phyloP scores from a whole-genome alignment of 1,140 invertebrate genomes.

The Penaeus indicus region DNA sequence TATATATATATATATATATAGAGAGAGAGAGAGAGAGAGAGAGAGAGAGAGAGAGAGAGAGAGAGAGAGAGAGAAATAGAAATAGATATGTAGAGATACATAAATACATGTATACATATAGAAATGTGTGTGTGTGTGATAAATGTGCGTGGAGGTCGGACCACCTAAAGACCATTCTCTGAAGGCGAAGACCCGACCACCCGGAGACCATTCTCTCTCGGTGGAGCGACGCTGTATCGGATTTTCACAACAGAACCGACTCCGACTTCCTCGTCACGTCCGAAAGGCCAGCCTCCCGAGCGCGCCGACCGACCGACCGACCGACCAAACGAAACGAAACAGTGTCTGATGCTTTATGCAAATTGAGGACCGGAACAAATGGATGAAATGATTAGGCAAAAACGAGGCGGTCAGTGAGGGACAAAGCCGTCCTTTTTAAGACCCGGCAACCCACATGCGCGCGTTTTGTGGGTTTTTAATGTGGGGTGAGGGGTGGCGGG shows the following conservation, averaged over 20 bases:
- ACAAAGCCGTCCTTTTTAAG: slow-evolving; percentile 60
- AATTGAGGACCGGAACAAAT: slow-evolving; percentile 59
- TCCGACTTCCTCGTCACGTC: too few species aligned
- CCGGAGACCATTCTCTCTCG: too few species aligned
- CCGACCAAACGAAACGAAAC: slow-evolving; percentile 45
- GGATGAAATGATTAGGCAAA: slow-evolving; percentile 62
- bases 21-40: neutral
- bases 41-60: too few species aligned
- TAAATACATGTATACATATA: neutral
- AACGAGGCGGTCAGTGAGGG: slow-evolving; percentile 51
- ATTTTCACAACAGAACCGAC: too few species aligned
- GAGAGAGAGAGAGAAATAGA: neutral
- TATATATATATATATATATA: neutral
- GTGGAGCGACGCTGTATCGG: too few species aligned
- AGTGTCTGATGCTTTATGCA: slow-evolving; percentile 56
- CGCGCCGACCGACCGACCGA: too few species aligned
- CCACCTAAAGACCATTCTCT: too few species aligned
- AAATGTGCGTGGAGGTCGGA: neutral
- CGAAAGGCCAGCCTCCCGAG: too few species aligned
- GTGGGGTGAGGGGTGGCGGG: neutral
- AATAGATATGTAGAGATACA: neutral
- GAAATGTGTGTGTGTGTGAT: neutral
- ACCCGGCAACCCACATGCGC: slow-evolving; percentile 36
- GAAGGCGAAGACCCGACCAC: too few species aligned
- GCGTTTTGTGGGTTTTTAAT: slow-evolving; percentile 40